Base-by-base conservation (phyloP, 2,113 vertebrate species). In the Apteryx mantelli region DNA sequence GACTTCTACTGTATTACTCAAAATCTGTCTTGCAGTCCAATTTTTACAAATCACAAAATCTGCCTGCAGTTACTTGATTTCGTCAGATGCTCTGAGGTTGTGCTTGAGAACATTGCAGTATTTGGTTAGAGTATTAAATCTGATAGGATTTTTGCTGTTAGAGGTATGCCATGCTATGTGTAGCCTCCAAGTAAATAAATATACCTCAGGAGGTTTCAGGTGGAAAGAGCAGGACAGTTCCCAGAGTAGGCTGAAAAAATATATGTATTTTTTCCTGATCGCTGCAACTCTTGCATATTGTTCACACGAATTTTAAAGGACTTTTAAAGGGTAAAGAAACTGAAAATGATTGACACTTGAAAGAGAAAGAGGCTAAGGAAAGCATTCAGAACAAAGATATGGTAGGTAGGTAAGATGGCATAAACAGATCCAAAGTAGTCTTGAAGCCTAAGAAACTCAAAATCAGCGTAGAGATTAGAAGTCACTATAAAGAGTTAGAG, bases 161-260 rank as follows among this genome's bases (percentile, higher is more conserved):
- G 38, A 60, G 75, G 64, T 20, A 52, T 61, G 4, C 3, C 25
- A 38, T 1, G 2, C 16, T 14, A 9, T 10, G 3, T 0, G 0
- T 9, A 7, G 53, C 26, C 5, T 36, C 40, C 32, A 42, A 38
- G 32, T 13, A 73, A 36, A 58, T 28, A 4, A 42, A 19, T 3
- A 12, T 24, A 18, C 3, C 4, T 15, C 48, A 36, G 15, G 17
- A 34, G 21, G 2, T 19, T 5, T 38, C 44, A n/a, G 15, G 36
- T 5, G 5, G 4, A 10, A 8, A 74, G 16, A 68, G 10, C 38
- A n/a, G 22, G 16, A 30, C 34, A 48, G 34, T 6, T 46, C 18
- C 12, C 20, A 34, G 4, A 75, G n/a, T 12, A 61, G 8, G n/a
- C 28, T 19, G 17, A 68, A 81, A 83, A 88, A 13, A 4, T 30